Conservation (phyloP, 2,888 invertebrate genomes). For the Nymphalis urticae region DNA sequence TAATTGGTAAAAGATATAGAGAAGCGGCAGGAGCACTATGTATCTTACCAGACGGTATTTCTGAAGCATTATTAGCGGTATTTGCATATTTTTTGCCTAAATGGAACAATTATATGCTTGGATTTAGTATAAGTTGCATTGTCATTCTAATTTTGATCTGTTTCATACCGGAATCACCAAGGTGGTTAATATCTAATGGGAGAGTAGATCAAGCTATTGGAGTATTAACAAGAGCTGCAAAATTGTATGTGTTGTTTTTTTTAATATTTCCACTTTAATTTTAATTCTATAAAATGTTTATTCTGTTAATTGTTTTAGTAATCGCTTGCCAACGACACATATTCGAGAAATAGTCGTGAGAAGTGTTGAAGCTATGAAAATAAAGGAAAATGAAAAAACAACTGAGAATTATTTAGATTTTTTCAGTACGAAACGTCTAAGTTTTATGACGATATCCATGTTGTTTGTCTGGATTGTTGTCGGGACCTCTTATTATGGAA, state of each 20-base stretch:
- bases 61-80: constrained; percentile 45
- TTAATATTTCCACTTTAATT: background rate
- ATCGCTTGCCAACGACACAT: constrained; percentile 46
- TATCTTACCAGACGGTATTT: constrained; percentile 50
- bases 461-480: constrained; percentile 50
- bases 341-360: constrained; percentile 50
- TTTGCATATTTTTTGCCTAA: constrained; percentile 53
- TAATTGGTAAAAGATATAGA: constrained; percentile 75
- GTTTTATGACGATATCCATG: constrained; percentile 47
- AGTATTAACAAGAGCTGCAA: constrained; percentile 55
- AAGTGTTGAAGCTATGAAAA: constrained; percentile 45
- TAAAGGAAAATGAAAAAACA: constrained; percentile 41
- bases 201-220: constrained; percentile 48
- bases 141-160: constrained; percentile 46
- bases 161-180: constrained; percentile 60
- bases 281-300: background rate
- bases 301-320: constrained; percentile 46
- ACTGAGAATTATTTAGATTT: constrained; percentile 50
- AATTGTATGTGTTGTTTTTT: constrained; percentile 47
- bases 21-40: constrained; percentile 53
- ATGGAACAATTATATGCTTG: constrained; percentile 52
- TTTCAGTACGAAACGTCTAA: constrained; percentile 50
- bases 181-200: constrained; percentile 59
- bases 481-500: constrained; percentile 55
- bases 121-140: constrained; percentile 44